Evolutionary conservation across 2,113 vertebrate genomes (phyloP).

Genomic region (Motacilla tschutschensis): DNA sequence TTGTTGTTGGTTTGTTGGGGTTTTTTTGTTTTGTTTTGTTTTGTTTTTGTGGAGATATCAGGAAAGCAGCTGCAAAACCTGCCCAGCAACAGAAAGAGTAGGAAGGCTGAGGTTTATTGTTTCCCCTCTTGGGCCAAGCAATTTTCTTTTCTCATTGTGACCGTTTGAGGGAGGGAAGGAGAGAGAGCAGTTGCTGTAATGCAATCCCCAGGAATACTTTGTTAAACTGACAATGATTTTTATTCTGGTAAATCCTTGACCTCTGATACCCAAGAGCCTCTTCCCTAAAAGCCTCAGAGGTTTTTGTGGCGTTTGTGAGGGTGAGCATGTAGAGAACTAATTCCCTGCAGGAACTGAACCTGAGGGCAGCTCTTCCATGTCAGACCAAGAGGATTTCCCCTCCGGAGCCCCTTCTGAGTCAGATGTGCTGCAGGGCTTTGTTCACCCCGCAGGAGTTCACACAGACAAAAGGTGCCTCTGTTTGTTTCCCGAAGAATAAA

Average conservation of each 20-base stretch:
- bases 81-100: neutral
- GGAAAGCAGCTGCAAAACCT: neutral
- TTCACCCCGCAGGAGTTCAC: neutral
- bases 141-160: neutral
- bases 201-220: constrained; percentile 22
- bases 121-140: neutral
- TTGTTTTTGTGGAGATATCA: neutral
- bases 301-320: constrained; percentile 5
- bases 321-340: neutral
- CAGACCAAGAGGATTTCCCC: constrained; percentile 1
- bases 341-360: constrained; percentile 22
- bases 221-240: constrained; percentile 33
- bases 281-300: constrained; percentile 11
- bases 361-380: constrained; percentile 6
- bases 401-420: neutral
- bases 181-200: neutral
- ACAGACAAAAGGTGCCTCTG: neutral
- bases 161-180: neutral
- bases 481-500: constrained; percentile 1
- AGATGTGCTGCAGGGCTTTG: neutral
- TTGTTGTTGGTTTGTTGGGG: neutral
- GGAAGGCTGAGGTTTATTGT: neutral
- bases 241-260: constrained; percentile 38
- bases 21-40: neutral
- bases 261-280: neutral